These are phyloP conservation scores for Gasteruption jaculator DNA, from an alignment of 2,888 invertebrate species.

Conservation along the genomic window DNA sequence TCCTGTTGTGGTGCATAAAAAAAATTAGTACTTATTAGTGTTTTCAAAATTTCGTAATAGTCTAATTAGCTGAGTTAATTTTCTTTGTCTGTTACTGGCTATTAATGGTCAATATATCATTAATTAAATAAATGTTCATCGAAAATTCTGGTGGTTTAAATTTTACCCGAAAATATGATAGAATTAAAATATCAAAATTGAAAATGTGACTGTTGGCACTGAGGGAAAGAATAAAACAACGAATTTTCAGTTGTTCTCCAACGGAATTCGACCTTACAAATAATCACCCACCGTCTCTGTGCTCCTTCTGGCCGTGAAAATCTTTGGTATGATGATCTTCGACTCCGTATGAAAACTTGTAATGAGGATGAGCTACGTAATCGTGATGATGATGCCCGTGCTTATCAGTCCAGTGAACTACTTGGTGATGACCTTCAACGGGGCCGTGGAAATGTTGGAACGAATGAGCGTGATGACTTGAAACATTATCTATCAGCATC, in stretches of 20 bases:
- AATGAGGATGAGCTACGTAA: constrained; percentile 24
- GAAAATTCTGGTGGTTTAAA: too few relatives aligned
- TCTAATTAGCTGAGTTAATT: neutral
- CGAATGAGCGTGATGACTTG: constrained; percentile 21
- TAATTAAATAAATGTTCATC: too few relatives aligned
- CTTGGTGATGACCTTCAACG: constrained; percentile 22
- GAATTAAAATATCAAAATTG: too few relatives aligned
- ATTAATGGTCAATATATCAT: too few relatives aligned
- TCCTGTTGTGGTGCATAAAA: constrained; percentile 12
- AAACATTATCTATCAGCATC: constrained; percentile 3
- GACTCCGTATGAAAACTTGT: constrained; percentile 26
- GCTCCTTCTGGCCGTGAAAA: constrained; percentile 23
- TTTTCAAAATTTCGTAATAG: neutral
- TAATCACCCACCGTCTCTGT: constrained; percentile 21
- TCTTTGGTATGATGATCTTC: constrained; percentile 27
- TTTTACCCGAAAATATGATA: too few relatives aligned
- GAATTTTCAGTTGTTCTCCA: too few relatives aligned
- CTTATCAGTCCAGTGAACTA: constrained; percentile 25
- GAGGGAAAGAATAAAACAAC: too few relatives aligned
- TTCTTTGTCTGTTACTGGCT: neutral
- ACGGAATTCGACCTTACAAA: too few relatives aligned
- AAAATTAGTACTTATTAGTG: neutral
- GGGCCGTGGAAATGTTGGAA: constrained; percentile 26
- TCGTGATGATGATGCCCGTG: constrained; percentile 27
- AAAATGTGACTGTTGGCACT: too few relatives aligned